Base-by-base conservation (phyloP, 1,140 invertebrate genomes). In the Dreissena rostriformis region DNA sequence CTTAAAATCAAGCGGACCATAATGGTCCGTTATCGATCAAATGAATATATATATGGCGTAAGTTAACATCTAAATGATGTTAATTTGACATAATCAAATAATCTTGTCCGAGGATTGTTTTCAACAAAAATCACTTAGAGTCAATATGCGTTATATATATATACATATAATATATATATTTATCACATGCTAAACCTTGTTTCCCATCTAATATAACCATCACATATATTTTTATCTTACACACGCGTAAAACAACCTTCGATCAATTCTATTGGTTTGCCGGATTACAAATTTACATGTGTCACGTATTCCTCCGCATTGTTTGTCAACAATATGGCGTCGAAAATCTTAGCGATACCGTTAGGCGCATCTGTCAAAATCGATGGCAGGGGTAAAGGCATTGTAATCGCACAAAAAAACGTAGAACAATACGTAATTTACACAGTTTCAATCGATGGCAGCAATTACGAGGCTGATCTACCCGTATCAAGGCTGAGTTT, bases 101-200 rank as follows among this genome's bases (percentile, higher is more conserved):
- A n/a, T n/a, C n/a, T n/a, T n/a, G n/a, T n/a, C n/a, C n/a, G n/a
- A n/a, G n/a, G n/a, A n/a, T n/a, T n/a, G n/a, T n/a, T n/a, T n/a
- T n/a, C n/a, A n/a, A n/a, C n/a, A n/a, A n/a, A n/a, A n/a, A n/a
- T n/a, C n/a, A n/a, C n/a, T n/a, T n/a, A n/a, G n/a, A n/a, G n/a
- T n/a, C n/a, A n/a, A n/a, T n/a, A n/a, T n/a, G n/a, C n/a, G n/a
- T n/a, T n/a, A n/a, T n/a, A n/a, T n/a, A n/a, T n/a, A n/a, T n/a
- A n/a, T n/a, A n/a, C n/a, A n/a, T n/a, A n/a, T n/a, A n/a, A n/a
- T n/a, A n/a, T n/a, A n/a, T n/a, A n/a, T n/a, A n/a, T n/a, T 57
- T 57, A 57, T 57, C 53, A 57, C 19, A 57, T 57, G 53, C 53
- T 57, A 14, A 57, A 57, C 53, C 53, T 57, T 57, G 53, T 57